phyloP scores from a whole-genome alignment of 2,888 invertebrate species.

The Furcula furcula region DNA sequence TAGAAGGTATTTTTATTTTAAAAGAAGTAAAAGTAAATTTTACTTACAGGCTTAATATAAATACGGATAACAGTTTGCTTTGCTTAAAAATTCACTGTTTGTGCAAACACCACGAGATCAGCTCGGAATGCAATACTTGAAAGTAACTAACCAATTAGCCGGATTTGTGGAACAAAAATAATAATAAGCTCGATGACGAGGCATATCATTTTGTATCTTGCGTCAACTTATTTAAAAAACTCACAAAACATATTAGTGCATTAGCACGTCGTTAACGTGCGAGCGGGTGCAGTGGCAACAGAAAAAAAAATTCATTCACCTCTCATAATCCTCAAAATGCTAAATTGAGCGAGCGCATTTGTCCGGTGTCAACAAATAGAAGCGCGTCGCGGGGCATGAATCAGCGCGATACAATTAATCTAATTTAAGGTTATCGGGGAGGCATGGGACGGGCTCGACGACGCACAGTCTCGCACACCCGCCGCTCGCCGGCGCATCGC shows the following conservation, averaged over 20 bases:
- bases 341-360: conserved; percentile 67
- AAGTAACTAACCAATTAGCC: too few species aligned
- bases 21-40: too few species aligned
- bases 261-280: conserved; percentile 11
- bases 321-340: conserved; percentile 52
- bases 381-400: conserved; percentile 66
- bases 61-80: too few species aligned
- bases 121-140: too few species aligned
- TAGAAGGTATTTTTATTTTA: too few species aligned
- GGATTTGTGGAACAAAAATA: too few species aligned
- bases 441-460: conserved; percentile 65
- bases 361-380: conserved; percentile 69
- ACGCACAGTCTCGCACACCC: conserved; percentile 73
- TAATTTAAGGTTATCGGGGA: conserved; percentile 79
- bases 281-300: conserved; percentile 12
- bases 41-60: too few species aligned
- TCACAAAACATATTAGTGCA: conserved; percentile 2
- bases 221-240: not conserved
- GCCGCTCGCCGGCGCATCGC: conserved; percentile 58
- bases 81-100: too few species aligned
- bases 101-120: too few species aligned
- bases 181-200: too few species aligned
- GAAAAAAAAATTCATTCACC: conserved; percentile 54
- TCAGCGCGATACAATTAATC: conserved; percentile 80
- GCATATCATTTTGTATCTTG: too few species aligned